Evolutionary conservation across 2,888 invertebrate genomes (phyloP), one percentile per base, ranked within the genome.

Genomic region (Hypolimnas misippus): DNA sequence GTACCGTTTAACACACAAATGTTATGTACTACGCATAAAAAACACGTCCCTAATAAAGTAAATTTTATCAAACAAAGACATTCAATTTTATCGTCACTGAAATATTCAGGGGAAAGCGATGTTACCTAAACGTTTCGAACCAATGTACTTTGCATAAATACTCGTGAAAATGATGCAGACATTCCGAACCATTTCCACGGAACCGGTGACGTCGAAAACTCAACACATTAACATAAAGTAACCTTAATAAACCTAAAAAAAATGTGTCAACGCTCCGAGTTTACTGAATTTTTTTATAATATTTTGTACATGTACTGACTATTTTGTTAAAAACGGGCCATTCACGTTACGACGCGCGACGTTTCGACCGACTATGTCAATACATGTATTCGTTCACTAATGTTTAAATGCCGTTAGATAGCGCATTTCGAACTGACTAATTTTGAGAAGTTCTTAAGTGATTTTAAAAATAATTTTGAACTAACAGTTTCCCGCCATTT

Each of bases 201-300:
- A 52, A 58, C 50, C 31, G 29, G 54, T 17, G 40, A 25, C 63
- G 14, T 14, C 5, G 16, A 14, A 53, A 49, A 29, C 6, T 49
- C 25, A 6, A 49, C 1, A 14, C 46, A 60, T 64, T 57, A 60
- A 53, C 60, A 60, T 64, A 64, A 60, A 51, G 44, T 40, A 35
- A 53, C 35, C 25, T 42, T 57, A 38, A 50, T 49, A 61, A 64
- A 64, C 40, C n/a, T n/a, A n/a, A 60, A 53, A 50, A 33, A 25
- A 64, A 61, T 64, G 21, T 46, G 44, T 53, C 19, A 46, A 40
- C 49, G 3, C 35, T 59, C 31, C 42, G 44, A 59, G 42, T 12
- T 38, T 56, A 33, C 50, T 35, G 16, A n/a, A 56, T 60, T 53
- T 42, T 51, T 31, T 58, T 52, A 58, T 44, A 52, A 16, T 31